Conservation (phyloP, 2,888 invertebrate species). For the Orgyia antiqua region DNA sequence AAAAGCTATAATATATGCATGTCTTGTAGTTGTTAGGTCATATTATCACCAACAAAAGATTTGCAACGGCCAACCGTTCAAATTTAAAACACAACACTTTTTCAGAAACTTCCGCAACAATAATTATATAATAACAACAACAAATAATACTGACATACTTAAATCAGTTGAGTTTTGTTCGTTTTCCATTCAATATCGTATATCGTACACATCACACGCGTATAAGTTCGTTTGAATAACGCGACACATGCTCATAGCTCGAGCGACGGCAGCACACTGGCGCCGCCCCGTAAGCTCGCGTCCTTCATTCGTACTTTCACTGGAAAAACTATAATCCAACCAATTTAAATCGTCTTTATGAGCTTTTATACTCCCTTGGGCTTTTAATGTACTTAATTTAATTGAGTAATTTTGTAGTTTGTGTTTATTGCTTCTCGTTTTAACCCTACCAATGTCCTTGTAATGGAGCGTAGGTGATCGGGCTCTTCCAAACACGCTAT, state of each 20-base stretch:
- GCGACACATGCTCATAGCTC: constrained; percentile 23
- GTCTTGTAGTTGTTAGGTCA: constrained; percentile 25
- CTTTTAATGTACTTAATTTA: too few species aligned
- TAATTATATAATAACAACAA: constrained; percentile 31
- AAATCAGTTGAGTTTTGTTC: constrained; percentile 44
- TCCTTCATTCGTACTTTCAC: constrained; percentile 71
- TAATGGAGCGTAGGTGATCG: too few species aligned
- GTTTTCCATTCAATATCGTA: constrained; percentile 31
- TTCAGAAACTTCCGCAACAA: constrained; percentile 32
- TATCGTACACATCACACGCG: constrained; percentile 30
- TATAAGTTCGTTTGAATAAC: constrained; percentile 16
- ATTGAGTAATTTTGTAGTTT: too few species aligned
- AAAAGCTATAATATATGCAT: constrained; percentile 36
- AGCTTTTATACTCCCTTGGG: too few species aligned
- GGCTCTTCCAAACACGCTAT: too few species aligned
- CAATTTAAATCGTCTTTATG: constrained; percentile 15
- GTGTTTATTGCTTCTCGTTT: too few species aligned
- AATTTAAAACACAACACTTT: constrained; percentile 38
- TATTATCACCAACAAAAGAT: constrained; percentile 30
- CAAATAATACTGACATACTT: constrained; percentile 60
- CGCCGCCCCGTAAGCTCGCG: constrained; percentile 30
- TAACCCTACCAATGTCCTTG: too few species aligned
- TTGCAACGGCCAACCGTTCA: constrained; percentile 36
- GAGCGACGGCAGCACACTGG: constrained; percentile 48
- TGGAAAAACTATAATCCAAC: constrained; percentile 38